Evolutionary conservation across 2,797 vertebrate species (phyloP), one percentile per base, ranked within the genome.

Genomic region (Pteropus rufus): DNA sequence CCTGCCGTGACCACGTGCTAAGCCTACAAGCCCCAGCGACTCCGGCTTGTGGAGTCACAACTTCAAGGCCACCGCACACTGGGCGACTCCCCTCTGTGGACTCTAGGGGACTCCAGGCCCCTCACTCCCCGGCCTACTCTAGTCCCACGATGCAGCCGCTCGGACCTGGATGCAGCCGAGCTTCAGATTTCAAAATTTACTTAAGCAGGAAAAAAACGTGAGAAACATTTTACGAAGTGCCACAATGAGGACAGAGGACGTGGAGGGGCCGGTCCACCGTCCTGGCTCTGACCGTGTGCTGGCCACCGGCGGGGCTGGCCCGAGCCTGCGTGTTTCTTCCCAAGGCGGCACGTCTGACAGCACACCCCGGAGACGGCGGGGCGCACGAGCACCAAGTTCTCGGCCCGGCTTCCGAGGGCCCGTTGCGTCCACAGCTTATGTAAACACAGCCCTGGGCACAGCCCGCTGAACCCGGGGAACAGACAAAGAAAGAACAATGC

Each of bases 1-100:
- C 46, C 36, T 16, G 46, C 19, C 36, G 46, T 67, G 82, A 85
- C 23, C 81, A 77, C 0, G 1, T 72, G 81, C 39, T 31, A 58
- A 69, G 41, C 65, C 90, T 81, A 39, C 87, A 80, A 93, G 88
- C 80, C 41, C 62, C 77, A 62, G 67, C 2, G 10, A 79, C 70
- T 64, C 62, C 39, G 81, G 92, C 76, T 56, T 21, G 36, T 26
- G 31, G 58, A 60, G 36, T 56, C 29, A 19, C 52, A 80, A 75
- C 31, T 31, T 56, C 23, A 14, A 10, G 12, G 44, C 56, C 41
- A 15, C 10, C 41, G 34, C 75, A 60, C 62, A 39, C 52, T 15
- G 2, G 14, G 49, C 0, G 3, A 12, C 12, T 67, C 60, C 67
- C 41, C 34, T 60, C 26, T 2, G 19, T 0, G 10, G 7, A 34